phyloP scores from a whole-genome alignment of 2,888 invertebrate species.

The Drosophila mercatorum region DNA sequence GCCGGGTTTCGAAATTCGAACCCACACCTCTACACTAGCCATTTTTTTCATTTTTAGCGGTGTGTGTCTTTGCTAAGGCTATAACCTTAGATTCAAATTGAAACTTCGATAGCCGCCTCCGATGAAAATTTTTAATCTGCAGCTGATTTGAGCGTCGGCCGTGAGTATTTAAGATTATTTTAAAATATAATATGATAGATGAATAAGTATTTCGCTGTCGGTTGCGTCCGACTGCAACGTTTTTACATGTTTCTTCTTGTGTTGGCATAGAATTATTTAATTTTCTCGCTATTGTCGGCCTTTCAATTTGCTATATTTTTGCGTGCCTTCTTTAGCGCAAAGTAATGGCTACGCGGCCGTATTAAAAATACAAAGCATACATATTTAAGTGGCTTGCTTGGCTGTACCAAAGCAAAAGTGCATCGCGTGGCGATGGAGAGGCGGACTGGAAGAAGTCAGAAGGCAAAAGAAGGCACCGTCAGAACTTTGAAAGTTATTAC shows the following conservation, averaged over 20 bases:
- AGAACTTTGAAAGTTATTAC: slow-evolving; percentile 79
- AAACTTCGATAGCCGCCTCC: background rate
- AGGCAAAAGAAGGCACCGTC: slow-evolving; percentile 44
- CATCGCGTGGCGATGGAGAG: slow-evolving; percentile 15
- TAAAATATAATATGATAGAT: no score
- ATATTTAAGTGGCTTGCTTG: slow-evolving; percentile 62
- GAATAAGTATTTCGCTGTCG: no score
- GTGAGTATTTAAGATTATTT: no score
- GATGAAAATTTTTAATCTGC: no score
- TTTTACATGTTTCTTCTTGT: background rate
- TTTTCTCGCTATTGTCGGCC: slow-evolving; percentile 43
- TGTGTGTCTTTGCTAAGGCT: no score
- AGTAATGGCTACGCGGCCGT: slow-evolving; percentile 70
- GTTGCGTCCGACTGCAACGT: no score
- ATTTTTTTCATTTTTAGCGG: no score
- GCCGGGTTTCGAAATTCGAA: no score
- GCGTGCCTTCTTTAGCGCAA: slow-evolving; percentile 48
- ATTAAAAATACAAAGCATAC: slow-evolving; percentile 71
- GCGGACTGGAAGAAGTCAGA: background rate
- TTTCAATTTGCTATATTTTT: slow-evolving; percentile 57
- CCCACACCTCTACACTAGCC: no score
- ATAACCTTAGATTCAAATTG: no score
- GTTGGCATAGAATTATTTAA: slow-evolving; percentile 63
- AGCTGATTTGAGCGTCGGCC: no score
- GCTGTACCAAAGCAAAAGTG: slow-evolving; percentile 45